Conservation (phyloP, 2,888 invertebrate species). For the Spodoptera picta region DNA sequence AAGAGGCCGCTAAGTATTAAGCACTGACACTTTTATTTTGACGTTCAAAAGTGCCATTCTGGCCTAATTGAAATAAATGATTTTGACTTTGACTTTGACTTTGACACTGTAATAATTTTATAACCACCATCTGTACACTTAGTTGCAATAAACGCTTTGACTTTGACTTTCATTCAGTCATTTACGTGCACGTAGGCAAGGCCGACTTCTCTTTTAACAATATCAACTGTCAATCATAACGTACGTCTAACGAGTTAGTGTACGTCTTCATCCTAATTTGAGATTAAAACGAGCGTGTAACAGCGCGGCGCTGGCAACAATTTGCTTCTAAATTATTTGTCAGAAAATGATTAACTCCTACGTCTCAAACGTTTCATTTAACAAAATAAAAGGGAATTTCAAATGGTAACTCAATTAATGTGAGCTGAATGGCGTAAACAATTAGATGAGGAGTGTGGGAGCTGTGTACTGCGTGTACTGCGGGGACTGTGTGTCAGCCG, state of each 20-base stretch:
- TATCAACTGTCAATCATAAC: conserved; percentile 20
- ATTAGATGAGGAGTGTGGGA: conserved; percentile 40
- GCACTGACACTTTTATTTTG: too few relatives aligned
- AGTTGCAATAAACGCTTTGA: too few relatives aligned
- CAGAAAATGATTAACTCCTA: conserved; percentile 32
- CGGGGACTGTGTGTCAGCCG: conserved; percentile 26
- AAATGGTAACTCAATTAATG: conserved; percentile 56
- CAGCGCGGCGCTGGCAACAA: conserved; percentile 17
- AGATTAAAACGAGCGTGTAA: conserved; percentile 11
- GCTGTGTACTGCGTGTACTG: conserved; percentile 5
- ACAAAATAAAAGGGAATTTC: conserved; percentile 46
- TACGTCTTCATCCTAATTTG: conserved; percentile 20
- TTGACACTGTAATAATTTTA: too few relatives aligned
- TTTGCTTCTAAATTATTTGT: conserved; percentile 35
- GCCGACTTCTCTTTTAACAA: conserved; percentile 13
- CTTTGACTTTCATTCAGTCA: neutral
- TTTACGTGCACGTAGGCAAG: conserved; percentile 15
- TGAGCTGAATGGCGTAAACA: conserved; percentile 55
- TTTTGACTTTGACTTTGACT: too few relatives aligned
- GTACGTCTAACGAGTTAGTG: neutral
- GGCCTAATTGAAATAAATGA: too few relatives aligned
- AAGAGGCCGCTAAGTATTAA: too few relatives aligned
- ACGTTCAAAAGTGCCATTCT: too few relatives aligned
- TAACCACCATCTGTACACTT: too few relatives aligned
- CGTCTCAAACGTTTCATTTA: conserved; percentile 27